Base-by-base conservation (phyloP, 2,888 invertebrate genomes). In the Lagria hirta region DNA sequence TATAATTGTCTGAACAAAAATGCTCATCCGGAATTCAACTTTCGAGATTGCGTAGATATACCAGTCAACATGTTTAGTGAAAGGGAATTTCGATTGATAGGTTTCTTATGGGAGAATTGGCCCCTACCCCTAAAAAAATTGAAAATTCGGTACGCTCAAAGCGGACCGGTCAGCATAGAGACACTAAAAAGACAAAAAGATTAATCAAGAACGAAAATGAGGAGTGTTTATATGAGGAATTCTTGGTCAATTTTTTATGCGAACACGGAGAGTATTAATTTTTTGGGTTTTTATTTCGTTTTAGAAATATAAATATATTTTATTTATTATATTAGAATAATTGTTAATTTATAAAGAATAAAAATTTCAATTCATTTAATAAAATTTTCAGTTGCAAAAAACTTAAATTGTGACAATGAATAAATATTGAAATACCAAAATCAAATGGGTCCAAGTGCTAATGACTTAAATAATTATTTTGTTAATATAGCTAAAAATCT, bases 251-350 rank as follows among this genome's bases (percentile, higher is more conserved):
- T 26, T 26, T 24, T 35, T 35, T 26, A 17, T 35, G 24, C 8
- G 13, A 16, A 30, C 30, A 30, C 18, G 18, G 29, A n/a, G n/a
- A n/a, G 17, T 17, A 16, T 7, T 29, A 16, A 16, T 29, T 29
- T 29, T 29, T 29, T 7, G n/a, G n/a, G n/a, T n/a, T n/a, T n/a
- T n/a, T n/a, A n/a, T n/a, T n/a, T n/a, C n/a, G n/a, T n/a, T n/a
- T n/a, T n/a, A n/a, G 32, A 11, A 33, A 33, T 33, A 33, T 22
- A 33, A 22, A 22, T 33, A 22, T 35, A 22, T 21, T 14, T 29
- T 32, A 32, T 32, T 32, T 32, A 32, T 32, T 32, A 32, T 32
- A 32, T 32, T 17, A 32, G 32, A 11, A 32, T 29, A 29, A 29
- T 29, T 29, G 29, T 32, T 32, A 32, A 32, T 32, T 32, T 32